Evolutionary conservation across 2,113 vertebrate genomes (phyloP), one percentile per base, ranked within the genome.

Genomic region (Vanacampus margaritifer): DNA sequence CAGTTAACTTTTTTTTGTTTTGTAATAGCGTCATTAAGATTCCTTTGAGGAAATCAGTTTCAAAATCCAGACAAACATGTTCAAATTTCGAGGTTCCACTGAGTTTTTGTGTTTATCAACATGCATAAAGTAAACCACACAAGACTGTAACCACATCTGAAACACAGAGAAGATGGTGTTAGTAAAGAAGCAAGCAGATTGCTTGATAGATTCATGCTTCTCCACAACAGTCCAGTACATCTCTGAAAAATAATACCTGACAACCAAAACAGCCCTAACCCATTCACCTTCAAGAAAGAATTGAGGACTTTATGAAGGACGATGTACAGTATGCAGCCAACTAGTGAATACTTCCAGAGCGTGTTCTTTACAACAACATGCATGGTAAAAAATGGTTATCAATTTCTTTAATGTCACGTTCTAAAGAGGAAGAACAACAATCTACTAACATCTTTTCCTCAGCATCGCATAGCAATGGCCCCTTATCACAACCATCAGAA

Each of bases 181-280:
- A 90, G 86, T 84, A 50, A 75, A 74, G 46, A 71, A 72, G 61
- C 64, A 41, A 54, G 26, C 59, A n/a, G 66, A 76, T 64, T 46
- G 67, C 24, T 37, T 61, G 51, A 67, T 56, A 17, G 2, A 28
- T 69, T 83, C 86, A 87, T 87, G 86, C 87, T 83, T 71, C 59
- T 67, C 61, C 68, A 37, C 48, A 8, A 9, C 71, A 75, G 21
- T 65, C 43, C 64, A 41, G 24, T 63, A 64, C 37, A 46, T 46
- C 62, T 60, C 58, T 71, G 67, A 68, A 53, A 37, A 43, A 12
- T n/a, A 0, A 41, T 54, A 32, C 3, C 63, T 23, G 28, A 36
- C 24, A 5, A 32, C n/a, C 50, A 6, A 75, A 32, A 19, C 12
- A 46, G 28, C 54, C 54, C n/a, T 11, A 54, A 46, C 37, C 35